Evolutionary conservation across 2,888 invertebrate species (phyloP).

Genomic region (Noctua pronuba): DNA sequence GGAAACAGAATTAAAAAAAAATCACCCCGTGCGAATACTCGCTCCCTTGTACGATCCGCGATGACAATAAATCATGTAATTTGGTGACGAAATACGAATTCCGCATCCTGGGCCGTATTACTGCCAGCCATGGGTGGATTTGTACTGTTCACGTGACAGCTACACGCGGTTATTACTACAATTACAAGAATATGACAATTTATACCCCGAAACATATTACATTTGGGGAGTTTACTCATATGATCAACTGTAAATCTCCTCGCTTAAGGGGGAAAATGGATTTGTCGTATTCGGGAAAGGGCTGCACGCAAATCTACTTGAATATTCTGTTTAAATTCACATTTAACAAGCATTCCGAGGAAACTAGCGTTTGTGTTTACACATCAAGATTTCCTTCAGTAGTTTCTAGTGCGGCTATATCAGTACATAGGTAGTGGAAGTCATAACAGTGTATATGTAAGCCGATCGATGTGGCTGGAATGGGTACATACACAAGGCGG

Average conservation of each 20-base stretch:
- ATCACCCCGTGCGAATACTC: conserved; percentile 63
- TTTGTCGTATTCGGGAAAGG: conserved; percentile 68
- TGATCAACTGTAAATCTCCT: conserved; percentile 76
- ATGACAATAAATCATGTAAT: conserved; percentile 90
- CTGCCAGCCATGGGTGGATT: conserved; percentile 79
- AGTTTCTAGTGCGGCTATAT: conserved; percentile 71
- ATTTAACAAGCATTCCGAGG: conserved; percentile 57
- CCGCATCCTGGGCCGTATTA: conserved; percentile 74
- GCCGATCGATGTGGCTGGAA: conserved; percentile 79
- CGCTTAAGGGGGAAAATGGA: conserved; percentile 69
- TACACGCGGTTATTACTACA: conserved; percentile 84
- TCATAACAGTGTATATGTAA: conserved; percentile 82
- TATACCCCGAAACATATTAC: conserved; percentile 82
- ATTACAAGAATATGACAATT: conserved; percentile 84
- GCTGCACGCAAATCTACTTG: conserved; percentile 62
- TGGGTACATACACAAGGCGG: conserved; percentile 77
- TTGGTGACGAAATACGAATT: conserved; percentile 85
- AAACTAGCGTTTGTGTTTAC: conserved; percentile 59
- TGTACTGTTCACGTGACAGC: conserved; percentile 83
- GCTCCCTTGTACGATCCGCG: conserved; percentile 76
- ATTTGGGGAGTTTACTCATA: conserved; percentile 77
- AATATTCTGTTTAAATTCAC: conserved; percentile 57
- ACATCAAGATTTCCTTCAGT: conserved; percentile 69
- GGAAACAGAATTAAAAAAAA: conserved; percentile 6
- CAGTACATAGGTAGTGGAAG: conserved; percentile 74